Base-by-base conservation (phyloP, 37 sponge, comb jelly and placozoan species). In the Lycopodina hypogea region DNA sequence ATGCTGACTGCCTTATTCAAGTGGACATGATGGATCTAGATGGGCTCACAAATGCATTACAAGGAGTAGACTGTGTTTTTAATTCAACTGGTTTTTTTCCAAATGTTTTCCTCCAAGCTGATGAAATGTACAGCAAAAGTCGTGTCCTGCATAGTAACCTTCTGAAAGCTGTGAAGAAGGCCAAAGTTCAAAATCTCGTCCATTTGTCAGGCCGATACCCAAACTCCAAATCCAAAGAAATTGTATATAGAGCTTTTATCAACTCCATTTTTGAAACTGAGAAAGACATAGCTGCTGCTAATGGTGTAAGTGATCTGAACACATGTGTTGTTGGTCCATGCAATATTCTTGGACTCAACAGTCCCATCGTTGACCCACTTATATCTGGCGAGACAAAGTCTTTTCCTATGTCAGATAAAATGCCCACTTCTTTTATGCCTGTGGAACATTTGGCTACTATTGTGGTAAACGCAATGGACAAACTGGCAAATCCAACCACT, bases 21-120 rank as follows among this genome's bases (percentile, higher is more conserved):
- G 88, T 91, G 39, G 92, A 91, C 71, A 42, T 91, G 81, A 35
- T 42, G 65, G 88, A 91, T 68, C 69, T 79, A 30, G 92, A 87
- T 30, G 81, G 81, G 30, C 66, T 91, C 19, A 78, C 80, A 3
- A 77, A 52, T 21, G 88, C 88, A 0, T 64, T 91, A 35, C 73
- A 80, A 34, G 87, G 84, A 12, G 88, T 91, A 22, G 92, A 91
- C 50, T 77, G 84, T 28, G 88, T 91, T 1, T 76, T 91, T 18
- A 69, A 84, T 61, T 23, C 80, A 0, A 84, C 80, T 37, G 84
- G 81, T 24, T 56, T 72, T 36, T 1, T 87, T n/a, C 92, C 92
- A 6, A 87, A 57, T 79, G 92, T 66, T 0, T 87, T 73, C 61
- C 72, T 52, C 3, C 65, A 19, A 18, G 84, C 55, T 30, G 84